Base-by-base conservation (phyloP, 2,888 invertebrate species). In the Rhogogaster chlorosoma region DNA sequence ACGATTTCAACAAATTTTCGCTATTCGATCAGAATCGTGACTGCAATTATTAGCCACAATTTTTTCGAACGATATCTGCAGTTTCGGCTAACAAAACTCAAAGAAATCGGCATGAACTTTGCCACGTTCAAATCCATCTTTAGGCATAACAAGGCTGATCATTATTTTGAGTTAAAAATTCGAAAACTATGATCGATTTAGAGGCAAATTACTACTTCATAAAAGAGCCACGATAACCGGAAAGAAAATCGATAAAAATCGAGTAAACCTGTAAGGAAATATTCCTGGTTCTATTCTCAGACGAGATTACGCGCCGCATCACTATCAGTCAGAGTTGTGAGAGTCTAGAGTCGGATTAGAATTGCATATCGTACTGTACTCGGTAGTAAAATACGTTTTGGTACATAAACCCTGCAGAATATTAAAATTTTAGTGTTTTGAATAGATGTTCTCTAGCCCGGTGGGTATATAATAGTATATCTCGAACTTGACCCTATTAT, bases 361-460 rank as follows among this genome's bases (percentile, higher is more conserved):
- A 61, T 61, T 22, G 10, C 61, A 61, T 26, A 12, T 61, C 26
- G 61, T 26, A 45, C 45, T 45, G 61, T 61, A 22, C 26, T 61
- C 22, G 2, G 10, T 70, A 36, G n/a, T 70, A 70, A 70, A 70
- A 70, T 73, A 73, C 71, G 71, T 42, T 38, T 42, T 42, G 71
- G n/a, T 38, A 22, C 71, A 73, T 42, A 42, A 73, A 73, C 10
- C 22, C 12, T 15, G n/a, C 0, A 15, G 36, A 73, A 42, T 22
- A 22, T 12, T 73, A 10, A 7, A 36, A 70, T 73, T n/a, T 73
- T 2, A n/a, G 38, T 42, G 22, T 42, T 73, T 73, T 42, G 71
- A 73, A 73, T 73, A 73, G 12, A 73, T 73, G 42, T 42, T 26
- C 42, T 67, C 15, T 18, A 0, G 32, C 18, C 12, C 12, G 45